These are phyloP conservation scores for Heliconius congener DNA, from an alignment of 1,140 invertebrate species.

Conservation along the genomic window DNA sequence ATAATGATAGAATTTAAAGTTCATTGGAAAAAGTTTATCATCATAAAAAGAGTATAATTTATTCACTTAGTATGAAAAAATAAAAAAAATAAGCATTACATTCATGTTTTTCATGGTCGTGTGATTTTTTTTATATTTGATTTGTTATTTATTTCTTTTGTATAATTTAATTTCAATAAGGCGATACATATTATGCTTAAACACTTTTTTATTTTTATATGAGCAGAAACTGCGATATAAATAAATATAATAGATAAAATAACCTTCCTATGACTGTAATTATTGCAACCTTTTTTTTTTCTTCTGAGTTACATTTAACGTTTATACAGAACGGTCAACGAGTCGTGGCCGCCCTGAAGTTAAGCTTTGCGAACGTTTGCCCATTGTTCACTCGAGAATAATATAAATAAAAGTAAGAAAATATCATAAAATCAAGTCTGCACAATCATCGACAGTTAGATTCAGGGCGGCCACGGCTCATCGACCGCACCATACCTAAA, in stretches of 20 bases:
- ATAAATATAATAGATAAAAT: not conserved
- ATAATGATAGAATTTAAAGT: not conserved
- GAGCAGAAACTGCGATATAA: not conserved
- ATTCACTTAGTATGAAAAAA: not conserved
- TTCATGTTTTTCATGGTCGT: not conserved
- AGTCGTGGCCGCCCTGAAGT: no score
- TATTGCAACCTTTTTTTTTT: not conserved
- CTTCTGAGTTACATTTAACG: no score
- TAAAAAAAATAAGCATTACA: not conserved
- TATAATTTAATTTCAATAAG: not conserved
- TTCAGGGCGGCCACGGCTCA: no score
- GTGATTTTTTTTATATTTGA: not conserved
- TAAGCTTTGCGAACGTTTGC: no score
- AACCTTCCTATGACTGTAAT: not conserved
- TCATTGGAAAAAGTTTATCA: not conserved
- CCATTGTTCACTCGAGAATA: no score
- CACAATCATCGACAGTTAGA: no score
- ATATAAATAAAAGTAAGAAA: no score
- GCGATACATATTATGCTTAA: not conserved
- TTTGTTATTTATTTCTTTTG: not conserved
- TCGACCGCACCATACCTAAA: not conserved
- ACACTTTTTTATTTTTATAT: not conserved
- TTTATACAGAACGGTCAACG: no score
- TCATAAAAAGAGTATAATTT: not conserved
- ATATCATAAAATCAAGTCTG: no score